Percentiles rank a stretch among this genome's conserved stretches.
These are phyloP conservation scores for Eueremaeus valkanovi DNA, from an alignment of 2,888 invertebrate genomes.

Conservation along the genomic window DNA sequence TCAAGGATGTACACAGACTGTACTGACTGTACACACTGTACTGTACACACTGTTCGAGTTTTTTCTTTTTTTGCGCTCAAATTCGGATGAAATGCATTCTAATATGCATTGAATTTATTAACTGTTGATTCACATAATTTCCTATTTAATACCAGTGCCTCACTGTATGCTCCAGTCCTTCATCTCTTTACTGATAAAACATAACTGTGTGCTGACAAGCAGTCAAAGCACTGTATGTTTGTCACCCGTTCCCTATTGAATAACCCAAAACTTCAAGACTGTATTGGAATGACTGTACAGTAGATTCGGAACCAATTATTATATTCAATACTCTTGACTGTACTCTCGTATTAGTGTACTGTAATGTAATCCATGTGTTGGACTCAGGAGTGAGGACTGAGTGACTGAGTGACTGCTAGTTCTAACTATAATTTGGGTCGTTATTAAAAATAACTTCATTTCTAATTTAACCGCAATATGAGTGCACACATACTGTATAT, in stretches of 20 bases:
- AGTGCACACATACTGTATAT: conserved; percentile 2
- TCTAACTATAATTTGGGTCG: conserved; percentile 20
- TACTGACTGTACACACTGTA: neutral
- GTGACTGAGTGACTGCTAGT: neutral
- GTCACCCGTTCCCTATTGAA: too few relatives aligned
- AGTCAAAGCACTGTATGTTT: too few relatives aligned
- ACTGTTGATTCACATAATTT: neutral
- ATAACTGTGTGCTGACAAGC: too few relatives aligned
- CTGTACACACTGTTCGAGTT: neutral
- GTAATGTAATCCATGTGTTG: neutral
- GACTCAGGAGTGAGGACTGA: too few relatives aligned
- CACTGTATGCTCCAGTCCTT: too few relatives aligned
- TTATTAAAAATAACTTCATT: neutral
- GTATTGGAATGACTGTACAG: too few relatives aligned
- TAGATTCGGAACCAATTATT: too few relatives aligned
- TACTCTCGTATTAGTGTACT: too few relatives aligned
- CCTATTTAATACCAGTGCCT: neutral
- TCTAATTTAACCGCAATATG: conserved; percentile 23
- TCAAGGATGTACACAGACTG: conserved; percentile 8
- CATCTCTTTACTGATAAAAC: too few relatives aligned
- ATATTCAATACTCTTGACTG: too few relatives aligned
- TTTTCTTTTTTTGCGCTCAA: neutral
- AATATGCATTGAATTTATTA: neutral
- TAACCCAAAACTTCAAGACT: too few relatives aligned
- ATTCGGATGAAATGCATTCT: conserved; percentile 13